These are phyloP conservation scores for Scopus umbretta DNA, from an alignment of 2,113 vertebrate genomes.

Conservation along the genomic window DNA sequence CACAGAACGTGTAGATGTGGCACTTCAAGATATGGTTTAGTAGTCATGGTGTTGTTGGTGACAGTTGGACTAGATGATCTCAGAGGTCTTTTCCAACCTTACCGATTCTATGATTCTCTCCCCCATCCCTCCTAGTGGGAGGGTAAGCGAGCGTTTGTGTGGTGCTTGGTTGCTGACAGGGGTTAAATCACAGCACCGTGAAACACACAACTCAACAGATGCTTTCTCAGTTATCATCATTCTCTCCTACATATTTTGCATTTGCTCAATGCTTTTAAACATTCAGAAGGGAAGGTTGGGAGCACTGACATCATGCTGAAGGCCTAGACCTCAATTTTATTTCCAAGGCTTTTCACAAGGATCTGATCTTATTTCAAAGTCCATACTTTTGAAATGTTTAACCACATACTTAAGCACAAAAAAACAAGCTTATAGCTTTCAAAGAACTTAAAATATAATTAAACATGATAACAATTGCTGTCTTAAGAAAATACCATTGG, in stretches of 20 bases:
- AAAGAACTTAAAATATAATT: background rate
- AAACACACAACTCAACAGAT: background rate
- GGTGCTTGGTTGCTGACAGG: no score
- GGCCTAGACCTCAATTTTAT: background rate
- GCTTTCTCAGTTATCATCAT: background rate
- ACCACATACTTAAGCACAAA: background rate
- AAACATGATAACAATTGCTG: background rate
- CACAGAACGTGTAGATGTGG: no score
- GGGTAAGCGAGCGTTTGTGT: no score
- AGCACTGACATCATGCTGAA: background rate
- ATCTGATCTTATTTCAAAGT: background rate
- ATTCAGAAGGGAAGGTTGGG: background rate
- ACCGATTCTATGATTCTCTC: no score
- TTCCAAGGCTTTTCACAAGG: background rate
- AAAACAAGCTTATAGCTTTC: background rate
- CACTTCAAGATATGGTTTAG: no score
- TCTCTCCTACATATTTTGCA: background rate
- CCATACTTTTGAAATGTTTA: background rate
- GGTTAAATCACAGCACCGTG: no score
- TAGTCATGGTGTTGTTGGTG: no score
- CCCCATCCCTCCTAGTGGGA: no score
- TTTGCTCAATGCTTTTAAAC: background rate
- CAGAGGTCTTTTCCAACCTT: no score
- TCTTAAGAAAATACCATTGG: background rate
- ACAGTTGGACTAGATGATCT: no score